phyloP scores from a whole-genome alignment of 1,140 invertebrate species.

The Psix sp. region DNA sequence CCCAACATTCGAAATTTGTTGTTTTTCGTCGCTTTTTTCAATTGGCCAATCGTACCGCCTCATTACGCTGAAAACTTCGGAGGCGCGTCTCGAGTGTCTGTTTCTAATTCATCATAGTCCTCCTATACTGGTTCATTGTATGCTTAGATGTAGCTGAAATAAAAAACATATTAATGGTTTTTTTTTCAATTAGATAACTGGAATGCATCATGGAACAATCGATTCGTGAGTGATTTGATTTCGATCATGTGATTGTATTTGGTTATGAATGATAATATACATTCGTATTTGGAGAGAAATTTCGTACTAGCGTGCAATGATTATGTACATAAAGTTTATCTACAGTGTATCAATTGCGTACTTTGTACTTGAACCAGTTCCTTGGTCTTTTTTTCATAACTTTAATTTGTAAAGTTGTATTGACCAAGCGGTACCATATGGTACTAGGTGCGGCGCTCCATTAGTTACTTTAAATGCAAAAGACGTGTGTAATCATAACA shows the following conservation, averaged over 20 bases:
- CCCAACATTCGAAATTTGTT: slow-evolving; percentile 55
- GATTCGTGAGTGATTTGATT: too few relatives aligned
- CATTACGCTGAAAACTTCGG: slow-evolving; percentile 41
- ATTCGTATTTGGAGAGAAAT: too few relatives aligned
- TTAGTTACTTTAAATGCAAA: slow-evolving; percentile 49
- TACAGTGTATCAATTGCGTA: slow-evolving; percentile 18
- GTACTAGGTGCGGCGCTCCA: slow-evolving; percentile 40
- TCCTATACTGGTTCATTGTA: slow-evolving; percentile 24
- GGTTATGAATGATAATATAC: too few relatives aligned
- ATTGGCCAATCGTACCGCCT: slow-evolving; percentile 56
- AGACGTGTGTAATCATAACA: slow-evolving; percentile 35
- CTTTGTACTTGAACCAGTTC: slow-evolving; percentile 51
- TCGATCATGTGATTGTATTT: too few relatives aligned
- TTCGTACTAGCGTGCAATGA: too few relatives aligned
- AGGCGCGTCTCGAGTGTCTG: slow-evolving; percentile 24
- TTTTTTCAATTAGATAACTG: too few relatives aligned
- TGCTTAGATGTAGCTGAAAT: too few relatives aligned
- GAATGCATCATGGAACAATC: too few relatives aligned
- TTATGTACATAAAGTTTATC: not conserved
- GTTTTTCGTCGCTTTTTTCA: slow-evolving; percentile 57
- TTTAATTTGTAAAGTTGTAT: slow-evolving; percentile 43
- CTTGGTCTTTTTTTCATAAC: slow-evolving; percentile 26
- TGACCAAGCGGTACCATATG: slow-evolving; percentile 50
- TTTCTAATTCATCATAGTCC: slow-evolving; percentile 24
- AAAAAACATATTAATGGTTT: too few relatives aligned